phyloP scores from a whole-genome alignment of 1,140 invertebrate genomes.

The Calephelis virginiensis region DNA sequence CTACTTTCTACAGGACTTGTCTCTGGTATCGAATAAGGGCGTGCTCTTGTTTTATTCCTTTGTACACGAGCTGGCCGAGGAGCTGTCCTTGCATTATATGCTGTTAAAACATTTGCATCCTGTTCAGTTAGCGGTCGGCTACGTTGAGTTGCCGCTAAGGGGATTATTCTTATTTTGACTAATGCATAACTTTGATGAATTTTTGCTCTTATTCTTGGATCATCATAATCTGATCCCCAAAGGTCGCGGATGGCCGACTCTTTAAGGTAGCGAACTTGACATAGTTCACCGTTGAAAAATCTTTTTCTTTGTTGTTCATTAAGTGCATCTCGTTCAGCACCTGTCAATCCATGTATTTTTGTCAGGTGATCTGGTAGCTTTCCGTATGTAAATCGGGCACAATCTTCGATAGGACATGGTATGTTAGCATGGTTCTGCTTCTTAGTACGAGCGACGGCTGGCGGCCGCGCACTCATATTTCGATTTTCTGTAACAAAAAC shows the following conservation, averaged over 20 bases:
- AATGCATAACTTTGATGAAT: constrained; percentile 75
- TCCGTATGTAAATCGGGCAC: constrained; percentile 75
- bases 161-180: constrained; percentile 76
- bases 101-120: constrained; percentile 75
- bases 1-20: constrained; percentile 44
- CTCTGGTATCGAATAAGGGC: constrained; percentile 54
- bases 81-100: constrained; percentile 75
- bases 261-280: constrained; percentile 74
- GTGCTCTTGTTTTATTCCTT: constrained; percentile 50
- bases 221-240: constrained; percentile 75
- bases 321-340: constrained; percentile 69
- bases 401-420: constrained; percentile 76
- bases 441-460: constrained; percentile 59
- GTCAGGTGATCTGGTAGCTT: constrained; percentile 76
- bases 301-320: constrained; percentile 76
- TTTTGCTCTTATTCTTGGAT: constrained; percentile 70
- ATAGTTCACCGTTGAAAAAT: constrained; percentile 77
- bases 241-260: constrained; percentile 75
- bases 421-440: constrained; percentile 78
- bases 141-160: constrained; percentile 69
- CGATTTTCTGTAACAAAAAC: constrained; percentile 44
- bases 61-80: constrained; percentile 60
- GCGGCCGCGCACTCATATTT: constrained; percentile 53
- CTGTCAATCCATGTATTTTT: constrained; percentile 73
- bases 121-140: constrained; percentile 73